Evolutionary conservation across 2,113 vertebrate species (phyloP).

Genomic region (Mionectes macconnelli): DNA sequence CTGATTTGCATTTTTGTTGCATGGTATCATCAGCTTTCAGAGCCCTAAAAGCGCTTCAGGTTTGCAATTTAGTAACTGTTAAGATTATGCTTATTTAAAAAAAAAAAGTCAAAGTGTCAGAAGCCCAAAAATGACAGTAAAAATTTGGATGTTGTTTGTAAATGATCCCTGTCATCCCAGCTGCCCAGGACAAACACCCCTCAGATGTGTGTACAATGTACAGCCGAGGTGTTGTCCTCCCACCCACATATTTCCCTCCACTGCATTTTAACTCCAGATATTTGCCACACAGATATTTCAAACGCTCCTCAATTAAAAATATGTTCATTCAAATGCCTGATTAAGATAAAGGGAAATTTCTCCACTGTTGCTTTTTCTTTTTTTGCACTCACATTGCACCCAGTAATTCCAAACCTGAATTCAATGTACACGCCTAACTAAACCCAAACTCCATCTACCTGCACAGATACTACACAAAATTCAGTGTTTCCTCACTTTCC

Average conservation of each 20-base stretch:
- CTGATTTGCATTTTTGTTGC: conserved; percentile 63
- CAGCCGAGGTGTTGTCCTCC: not conserved
- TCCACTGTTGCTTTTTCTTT: not conserved
- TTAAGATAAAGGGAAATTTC: not conserved
- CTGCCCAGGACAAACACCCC: not conserved
- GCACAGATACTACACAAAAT: not conserved
- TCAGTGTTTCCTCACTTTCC: not conserved
- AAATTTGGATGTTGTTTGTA: not conserved
- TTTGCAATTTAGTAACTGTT: not conserved
- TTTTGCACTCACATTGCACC: not conserved
- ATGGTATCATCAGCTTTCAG: not conserved
- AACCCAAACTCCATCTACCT: not conserved
- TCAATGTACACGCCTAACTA: not conserved
- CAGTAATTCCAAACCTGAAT: not conserved
- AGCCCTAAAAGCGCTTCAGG: not conserved
- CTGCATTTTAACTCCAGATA: not conserved
- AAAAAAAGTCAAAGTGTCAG: not conserved
- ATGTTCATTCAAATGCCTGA: not conserved
- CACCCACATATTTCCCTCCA: not conserved
- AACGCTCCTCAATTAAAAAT: not conserved
- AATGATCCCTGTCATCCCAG: not conserved
- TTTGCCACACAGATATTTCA: not conserved
- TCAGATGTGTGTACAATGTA: not conserved
- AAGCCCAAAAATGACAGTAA: not conserved
- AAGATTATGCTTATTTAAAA: not conserved